phyloP scores from a whole-genome alignment of 2,888 invertebrate species.

The Apotomis betuletana region DNA sequence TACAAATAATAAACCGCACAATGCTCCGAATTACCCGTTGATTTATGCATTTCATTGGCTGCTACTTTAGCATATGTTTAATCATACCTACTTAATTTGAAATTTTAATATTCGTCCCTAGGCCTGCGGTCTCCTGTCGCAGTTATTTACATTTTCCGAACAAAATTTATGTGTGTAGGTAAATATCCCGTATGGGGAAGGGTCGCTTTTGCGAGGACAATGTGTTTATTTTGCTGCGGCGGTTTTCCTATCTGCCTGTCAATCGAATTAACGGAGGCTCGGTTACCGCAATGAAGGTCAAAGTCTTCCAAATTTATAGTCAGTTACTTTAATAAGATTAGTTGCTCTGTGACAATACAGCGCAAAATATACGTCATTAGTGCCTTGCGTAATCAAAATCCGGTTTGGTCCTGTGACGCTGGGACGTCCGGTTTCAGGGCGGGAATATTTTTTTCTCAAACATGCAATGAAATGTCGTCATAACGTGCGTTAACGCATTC shows the following conservation, averaged over 20 bases:
- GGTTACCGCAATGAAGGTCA: constrained; percentile 3
- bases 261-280: constrained; percentile 32
- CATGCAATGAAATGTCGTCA: too few species aligned
- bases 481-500: too few species aligned
- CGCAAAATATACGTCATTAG: background rate
- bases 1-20: background rate
- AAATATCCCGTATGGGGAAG: constrained; percentile 33
- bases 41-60: constrained; percentile 19
- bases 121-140: constrained; percentile 20
- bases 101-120: constrained; percentile 35
- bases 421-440: too few species aligned
- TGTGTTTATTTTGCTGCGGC: constrained; percentile 32
- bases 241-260: constrained; percentile 19
- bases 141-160: constrained; percentile 36
- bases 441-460: too few species aligned
- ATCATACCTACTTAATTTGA: constrained; percentile 23
- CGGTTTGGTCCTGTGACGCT: too few species aligned
- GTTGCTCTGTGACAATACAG: background rate
- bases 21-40: background rate
- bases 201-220: constrained; percentile 29
- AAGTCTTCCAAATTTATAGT: background rate
- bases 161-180: constrained; percentile 37
- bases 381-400: too few species aligned
- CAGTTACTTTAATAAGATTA: constrained; percentile 12
- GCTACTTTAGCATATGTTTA: constrained; percentile 12